These are phyloP conservation scores for Drosophila ustulata DNA, from an alignment of 2,888 invertebrate species.

Conservation along the genomic window DNA sequence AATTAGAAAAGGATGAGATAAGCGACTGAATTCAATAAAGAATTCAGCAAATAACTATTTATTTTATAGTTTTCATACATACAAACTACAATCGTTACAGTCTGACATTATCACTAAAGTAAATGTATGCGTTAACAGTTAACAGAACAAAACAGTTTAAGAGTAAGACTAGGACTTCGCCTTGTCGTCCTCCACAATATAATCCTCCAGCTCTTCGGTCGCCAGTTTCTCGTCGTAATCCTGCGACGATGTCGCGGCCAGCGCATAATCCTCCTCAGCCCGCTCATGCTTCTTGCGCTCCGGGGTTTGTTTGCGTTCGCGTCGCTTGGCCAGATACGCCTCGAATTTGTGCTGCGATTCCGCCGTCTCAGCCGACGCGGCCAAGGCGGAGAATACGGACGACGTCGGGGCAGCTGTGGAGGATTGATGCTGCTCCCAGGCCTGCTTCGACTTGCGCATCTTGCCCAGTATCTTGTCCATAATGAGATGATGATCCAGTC, in stretches of 20 bases:
- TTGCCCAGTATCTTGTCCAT: conserved; percentile 87
- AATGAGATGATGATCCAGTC: conserved; percentile 89
- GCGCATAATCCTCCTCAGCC: conserved; percentile 18
- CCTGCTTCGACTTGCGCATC: conserved; percentile 86
- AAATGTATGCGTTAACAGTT: background rate
- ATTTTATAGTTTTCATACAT: background rate
- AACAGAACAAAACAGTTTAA: background rate
- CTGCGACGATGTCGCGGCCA: background rate
- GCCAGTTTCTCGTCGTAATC: conserved; percentile 31
- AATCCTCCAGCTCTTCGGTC: conserved; percentile 67
- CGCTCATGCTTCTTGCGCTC: conserved; percentile 67
- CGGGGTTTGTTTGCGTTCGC: conserved; percentile 62
- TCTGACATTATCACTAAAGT: background rate
- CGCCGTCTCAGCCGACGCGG: conserved; percentile 30
- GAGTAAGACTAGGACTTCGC: conserved; percentile 18
- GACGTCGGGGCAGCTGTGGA: background rate
- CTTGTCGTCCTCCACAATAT: conserved; percentile 62
- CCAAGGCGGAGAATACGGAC: conserved; percentile 6
- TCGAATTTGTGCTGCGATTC: conserved; percentile 53
- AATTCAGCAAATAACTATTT: too few species aligned
- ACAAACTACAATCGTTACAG: background rate
- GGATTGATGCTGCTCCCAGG: conserved; percentile 85
- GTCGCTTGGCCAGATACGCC: conserved; percentile 65
- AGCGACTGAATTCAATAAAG: too few species aligned
- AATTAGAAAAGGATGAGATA: too few species aligned